phyloP scores from a whole-genome alignment of 2,888 invertebrate species.

The Stictocephala bisonia region DNA sequence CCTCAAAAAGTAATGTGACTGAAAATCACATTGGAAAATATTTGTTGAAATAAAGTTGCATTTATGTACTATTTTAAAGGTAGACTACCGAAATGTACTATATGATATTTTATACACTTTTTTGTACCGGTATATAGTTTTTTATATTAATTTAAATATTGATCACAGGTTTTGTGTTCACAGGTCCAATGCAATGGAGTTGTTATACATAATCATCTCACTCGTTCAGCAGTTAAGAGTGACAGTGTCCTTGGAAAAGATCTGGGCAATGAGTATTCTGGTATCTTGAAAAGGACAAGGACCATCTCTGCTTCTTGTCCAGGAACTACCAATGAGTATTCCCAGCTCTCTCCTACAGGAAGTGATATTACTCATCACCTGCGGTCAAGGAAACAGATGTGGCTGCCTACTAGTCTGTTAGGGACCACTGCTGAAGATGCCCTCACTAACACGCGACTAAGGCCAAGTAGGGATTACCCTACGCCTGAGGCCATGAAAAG shows the following conservation, averaged over 20 bases:
- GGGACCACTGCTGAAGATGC: constrained; percentile 64
- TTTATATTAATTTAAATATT: too few species aligned
- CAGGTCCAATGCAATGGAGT: constrained; percentile 58
- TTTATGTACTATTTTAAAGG: too few species aligned
- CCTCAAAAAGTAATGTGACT: too few species aligned
- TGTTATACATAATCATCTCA: constrained; percentile 48
- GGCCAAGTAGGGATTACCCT: constrained; percentile 21
- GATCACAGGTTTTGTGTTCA: too few species aligned
- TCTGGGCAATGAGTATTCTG: background rate
- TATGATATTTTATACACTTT: too few species aligned
- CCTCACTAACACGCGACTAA: constrained; percentile 18
- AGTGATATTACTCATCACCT: constrained; percentile 50
- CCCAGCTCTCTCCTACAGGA: constrained; percentile 50
- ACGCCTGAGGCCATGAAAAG: constrained; percentile 19
- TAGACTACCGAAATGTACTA: too few species aligned
- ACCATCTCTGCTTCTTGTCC: constrained; percentile 49
- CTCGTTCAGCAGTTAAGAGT: constrained; percentile 48
- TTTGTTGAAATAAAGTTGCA: too few species aligned
- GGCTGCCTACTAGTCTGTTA: constrained; percentile 62
- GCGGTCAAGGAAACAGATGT: constrained; percentile 52
- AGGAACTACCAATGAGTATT: constrained; percentile 49
- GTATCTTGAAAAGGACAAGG: constrained; percentile 31
- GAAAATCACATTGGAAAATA: too few species aligned
- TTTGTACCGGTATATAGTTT: too few species aligned
- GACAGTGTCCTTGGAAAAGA: constrained; percentile 45